A percentile compares a stretch with the other conserved stretches of the same genome.
These are phyloP conservation scores for Dicerorhinus sumatrensis DNA, from an alignment of 2,113 vertebrate genomes.

Conservation along the genomic window DNA sequence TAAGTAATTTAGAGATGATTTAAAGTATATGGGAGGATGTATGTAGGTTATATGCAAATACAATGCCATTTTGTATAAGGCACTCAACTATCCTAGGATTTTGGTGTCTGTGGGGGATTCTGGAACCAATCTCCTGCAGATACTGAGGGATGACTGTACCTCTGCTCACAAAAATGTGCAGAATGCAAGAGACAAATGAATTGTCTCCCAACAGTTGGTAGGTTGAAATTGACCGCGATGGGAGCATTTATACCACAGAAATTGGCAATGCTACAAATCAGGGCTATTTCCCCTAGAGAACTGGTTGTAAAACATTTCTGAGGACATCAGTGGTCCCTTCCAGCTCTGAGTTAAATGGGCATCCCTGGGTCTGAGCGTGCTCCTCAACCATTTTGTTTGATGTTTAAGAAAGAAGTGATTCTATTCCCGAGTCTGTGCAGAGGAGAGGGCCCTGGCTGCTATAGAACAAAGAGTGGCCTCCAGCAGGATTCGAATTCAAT, in stretches of 20 bases:
- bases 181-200: background rate
- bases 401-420: no score
- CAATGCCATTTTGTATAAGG: no score
- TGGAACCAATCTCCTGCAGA: no score
- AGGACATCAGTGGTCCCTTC: background rate
- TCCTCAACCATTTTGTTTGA: background rate
- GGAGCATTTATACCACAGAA: background rate
- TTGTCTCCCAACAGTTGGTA: background rate
- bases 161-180: background rate
- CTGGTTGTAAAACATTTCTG: background rate
- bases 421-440: no score
- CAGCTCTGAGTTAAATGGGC: background rate
- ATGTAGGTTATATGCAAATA: no score
- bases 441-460: background rate
- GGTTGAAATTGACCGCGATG: background rate
- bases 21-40: no score
- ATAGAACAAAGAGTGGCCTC: background rate
- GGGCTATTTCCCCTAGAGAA: background rate
- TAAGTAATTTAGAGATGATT: no score
- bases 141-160: no score
- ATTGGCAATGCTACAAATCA: background rate
- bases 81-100: no score
- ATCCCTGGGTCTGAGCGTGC: no score
- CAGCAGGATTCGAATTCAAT: background rate
- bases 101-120: no score